Conservation (phyloP, 2,797 vertebrate genomes). For the Dermochelys coriacea region DNA sequence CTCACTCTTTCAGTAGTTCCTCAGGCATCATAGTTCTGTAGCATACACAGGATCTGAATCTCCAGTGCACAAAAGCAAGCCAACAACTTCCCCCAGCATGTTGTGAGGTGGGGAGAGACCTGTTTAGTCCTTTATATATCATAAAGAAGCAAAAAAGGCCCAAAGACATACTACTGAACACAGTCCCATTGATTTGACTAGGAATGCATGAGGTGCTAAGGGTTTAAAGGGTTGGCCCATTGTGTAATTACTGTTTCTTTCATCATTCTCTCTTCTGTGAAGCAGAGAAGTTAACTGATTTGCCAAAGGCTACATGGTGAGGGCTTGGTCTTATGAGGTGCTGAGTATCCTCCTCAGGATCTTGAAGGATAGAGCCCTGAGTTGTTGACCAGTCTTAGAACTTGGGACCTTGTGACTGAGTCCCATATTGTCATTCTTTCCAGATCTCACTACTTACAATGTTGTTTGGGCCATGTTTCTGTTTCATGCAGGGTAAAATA, state of each 20-base stretch:
- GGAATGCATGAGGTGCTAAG: background rate
- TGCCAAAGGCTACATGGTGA: background rate
- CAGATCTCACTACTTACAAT: background rate
- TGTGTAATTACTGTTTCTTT: background rate
- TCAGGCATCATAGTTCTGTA: background rate
- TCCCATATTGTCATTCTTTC: background rate
- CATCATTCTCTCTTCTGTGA: background rate
- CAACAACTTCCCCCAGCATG: background rate
- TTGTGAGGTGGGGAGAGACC: background rate
- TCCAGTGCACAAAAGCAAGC: background rate
- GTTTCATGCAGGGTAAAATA: background rate
- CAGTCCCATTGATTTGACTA: background rate
- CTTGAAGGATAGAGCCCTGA: too few species aligned
- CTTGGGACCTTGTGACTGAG: accelerated
- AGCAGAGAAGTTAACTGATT: background rate
- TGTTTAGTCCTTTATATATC: background rate
- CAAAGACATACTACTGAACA: background rate
- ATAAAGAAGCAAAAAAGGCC: background rate
- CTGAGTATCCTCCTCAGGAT: accelerated
- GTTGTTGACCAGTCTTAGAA: background rate
- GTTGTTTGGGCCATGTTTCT: background rate
- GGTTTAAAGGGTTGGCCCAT: background rate
- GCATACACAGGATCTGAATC: background rate
- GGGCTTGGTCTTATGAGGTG: background rate
- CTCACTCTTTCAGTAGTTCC: background rate